Conservation (phyloP, 1,140 invertebrate genomes). For the Gyrodactylus bullatarudis region DNA sequence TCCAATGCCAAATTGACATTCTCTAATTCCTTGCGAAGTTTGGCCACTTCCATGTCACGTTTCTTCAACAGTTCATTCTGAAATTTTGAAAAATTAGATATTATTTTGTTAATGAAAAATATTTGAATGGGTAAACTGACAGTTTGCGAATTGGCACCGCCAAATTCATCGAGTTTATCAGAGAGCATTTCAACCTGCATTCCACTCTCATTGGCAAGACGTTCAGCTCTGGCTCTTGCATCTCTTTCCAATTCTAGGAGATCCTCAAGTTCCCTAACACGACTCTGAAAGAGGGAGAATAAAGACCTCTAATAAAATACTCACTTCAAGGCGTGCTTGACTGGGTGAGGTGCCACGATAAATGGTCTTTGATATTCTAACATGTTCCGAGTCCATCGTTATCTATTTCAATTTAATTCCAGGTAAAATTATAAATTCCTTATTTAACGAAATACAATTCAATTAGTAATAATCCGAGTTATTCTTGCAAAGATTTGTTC, state of each 20-base stretch:
- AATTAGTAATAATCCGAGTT: background rate
- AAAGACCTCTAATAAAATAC: background rate
- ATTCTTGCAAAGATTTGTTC: too few species aligned
- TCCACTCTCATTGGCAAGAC: conserved; percentile 14
- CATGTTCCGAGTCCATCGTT: background rate
- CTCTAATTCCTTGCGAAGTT: conserved; percentile 18
- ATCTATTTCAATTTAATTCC: background rate
- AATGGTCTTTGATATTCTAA: background rate
- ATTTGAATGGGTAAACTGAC: conserved; percentile 10
- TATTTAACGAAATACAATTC: background rate
- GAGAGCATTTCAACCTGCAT: conserved; percentile 15
- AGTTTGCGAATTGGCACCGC: conserved; percentile 13
- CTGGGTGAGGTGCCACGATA: conserved; percentile 1
- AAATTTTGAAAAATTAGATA: background rate
- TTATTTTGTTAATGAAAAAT: background rate
- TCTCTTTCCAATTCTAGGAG: conserved; percentile 18
- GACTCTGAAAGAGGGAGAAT: conserved; percentile 8
- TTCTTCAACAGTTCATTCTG: conserved; percentile 16
- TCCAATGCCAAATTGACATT: conserved; percentile 14
- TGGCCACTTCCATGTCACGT: conserved; percentile 16
- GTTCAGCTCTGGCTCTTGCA: conserved; percentile 17
- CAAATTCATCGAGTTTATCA: conserved; percentile 17
- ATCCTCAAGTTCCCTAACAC: conserved; percentile 19
- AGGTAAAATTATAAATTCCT: background rate
- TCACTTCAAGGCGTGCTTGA: background rate